Conservation (phyloP, 2,888 invertebrate genomes). For the Amiota communis region DNA sequence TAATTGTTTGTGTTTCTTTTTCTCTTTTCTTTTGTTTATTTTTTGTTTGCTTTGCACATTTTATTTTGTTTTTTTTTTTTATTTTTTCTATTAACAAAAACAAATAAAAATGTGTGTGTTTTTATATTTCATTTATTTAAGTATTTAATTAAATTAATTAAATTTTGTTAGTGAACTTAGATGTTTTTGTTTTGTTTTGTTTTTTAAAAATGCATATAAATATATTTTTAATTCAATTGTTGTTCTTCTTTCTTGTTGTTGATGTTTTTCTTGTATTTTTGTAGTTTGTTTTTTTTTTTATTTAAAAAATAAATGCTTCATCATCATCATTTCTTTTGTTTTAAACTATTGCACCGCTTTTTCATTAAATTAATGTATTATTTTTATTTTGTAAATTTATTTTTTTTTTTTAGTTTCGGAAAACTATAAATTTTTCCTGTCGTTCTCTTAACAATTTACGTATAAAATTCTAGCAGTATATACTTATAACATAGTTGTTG, state of each 20-base stretch:
- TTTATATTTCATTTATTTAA: slow-evolving; percentile 5
- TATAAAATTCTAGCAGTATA: not conserved
- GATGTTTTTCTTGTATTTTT: slow-evolving; percentile 5
- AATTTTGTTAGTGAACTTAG: not conserved
- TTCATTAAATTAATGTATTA: slow-evolving; percentile 2
- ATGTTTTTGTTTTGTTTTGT: not conserved
- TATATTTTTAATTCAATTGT: slow-evolving; percentile 7
- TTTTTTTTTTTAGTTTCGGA: slow-evolving; percentile 21
- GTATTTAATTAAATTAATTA: not conserved
- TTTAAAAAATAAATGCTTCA: slow-evolving; percentile 30
- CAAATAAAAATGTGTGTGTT: not conserved
- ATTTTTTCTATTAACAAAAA: not conserved
- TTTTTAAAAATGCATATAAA: slow-evolving; percentile 24
- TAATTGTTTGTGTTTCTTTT: slow-evolving; percentile 20
- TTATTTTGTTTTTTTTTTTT: slow-evolving; percentile 2
- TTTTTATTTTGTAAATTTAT: slow-evolving; percentile 23
- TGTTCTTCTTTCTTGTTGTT: not conserved
- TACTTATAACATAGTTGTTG: no score
- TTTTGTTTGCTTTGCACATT: slow-evolving; percentile 20
- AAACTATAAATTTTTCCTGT: no score
- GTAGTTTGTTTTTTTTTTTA: slow-evolving; percentile 27
- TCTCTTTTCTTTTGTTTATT: slow-evolving; percentile 3
- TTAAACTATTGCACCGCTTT: slow-evolving; percentile 33
- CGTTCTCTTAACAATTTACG: not conserved
- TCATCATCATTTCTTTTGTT: slow-evolving; percentile 27